Base-by-base conservation (phyloP, 2,888 invertebrate genomes). In the Automeris io region DNA sequence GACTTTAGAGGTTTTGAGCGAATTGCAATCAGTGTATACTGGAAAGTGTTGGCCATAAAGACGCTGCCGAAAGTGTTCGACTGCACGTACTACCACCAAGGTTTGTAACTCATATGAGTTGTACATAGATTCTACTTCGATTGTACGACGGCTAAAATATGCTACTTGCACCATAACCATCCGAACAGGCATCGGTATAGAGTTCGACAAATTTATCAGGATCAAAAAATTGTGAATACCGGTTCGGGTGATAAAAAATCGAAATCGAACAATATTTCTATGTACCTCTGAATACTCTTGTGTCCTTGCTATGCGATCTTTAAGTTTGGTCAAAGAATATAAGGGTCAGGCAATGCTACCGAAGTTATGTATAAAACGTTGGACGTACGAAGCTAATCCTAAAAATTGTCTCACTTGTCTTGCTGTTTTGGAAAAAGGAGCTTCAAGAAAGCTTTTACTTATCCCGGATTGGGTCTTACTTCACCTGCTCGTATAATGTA, bases 361-460 rank as follows among this genome's bases (percentile, higher is more conserved):
- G 26, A 47, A 61, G 4, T 42, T 38, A 1, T 12, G 46, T 0
- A 49, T 43, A 24, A 47, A 51, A 4, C 25, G 13, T 2, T 49
- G 8, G 7, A 51, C 47, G 8, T 51, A 51, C 0, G 43, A 39
- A 0, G 47, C 49, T 3, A 49, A 13, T 1, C 50, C 50, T 1
- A 43, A 22, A 22, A 49, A 47, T 13, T 53, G 58, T 7, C 56
- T 16, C 0, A 60, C 45, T 21, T 63, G 54, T 11, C 51, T 57
- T 0, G 33, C 48, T 0, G 26, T 56, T 4, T 22, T 51, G 1
- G 60, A 61, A 1, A 50, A 16, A 0, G 59, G 56, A 1, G 61
- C 43, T 31, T 57, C 55, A 0, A 41, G 8, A 0, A 65, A 31
- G 61, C 61, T 21, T 61, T 47, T 0, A 59, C 41, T 21, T 59